Evolutionary conservation across 2,797 vertebrate genomes (phyloP).

Genomic region (Sebastes glaucus): DNA sequence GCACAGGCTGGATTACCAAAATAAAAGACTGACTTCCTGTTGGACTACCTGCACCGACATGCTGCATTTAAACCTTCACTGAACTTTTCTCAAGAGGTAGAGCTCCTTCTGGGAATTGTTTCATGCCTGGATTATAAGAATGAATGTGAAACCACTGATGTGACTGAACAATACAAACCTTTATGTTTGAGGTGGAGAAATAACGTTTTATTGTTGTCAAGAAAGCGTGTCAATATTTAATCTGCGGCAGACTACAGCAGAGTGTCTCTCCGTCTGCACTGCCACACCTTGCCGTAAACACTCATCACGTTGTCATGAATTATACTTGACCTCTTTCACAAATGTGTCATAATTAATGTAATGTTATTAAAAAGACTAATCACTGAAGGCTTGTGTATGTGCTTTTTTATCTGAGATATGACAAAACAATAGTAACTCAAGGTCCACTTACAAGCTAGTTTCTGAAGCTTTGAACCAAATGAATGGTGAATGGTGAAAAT

Average conservation of each 20-base stretch:
- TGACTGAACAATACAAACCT: not conserved
- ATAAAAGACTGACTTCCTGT: not conserved
- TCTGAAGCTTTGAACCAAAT: not conserved
- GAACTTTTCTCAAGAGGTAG: not conserved
- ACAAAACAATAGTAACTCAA: not conserved
- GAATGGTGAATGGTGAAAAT: not conserved
- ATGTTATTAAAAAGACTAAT: slow-evolving; percentile 41
- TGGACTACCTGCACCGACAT: not conserved
- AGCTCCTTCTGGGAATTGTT: not conserved
- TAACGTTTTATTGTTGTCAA: not conserved
- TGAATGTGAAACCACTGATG: slow-evolving; percentile 3
- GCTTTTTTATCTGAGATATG: not conserved
- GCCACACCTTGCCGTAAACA: not conserved
- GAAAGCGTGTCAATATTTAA: not conserved
- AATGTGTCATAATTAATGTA: slow-evolving; percentile 17
- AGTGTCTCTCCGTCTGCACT: not conserved
- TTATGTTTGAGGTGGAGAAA: not conserved
- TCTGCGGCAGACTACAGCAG: not conserved
- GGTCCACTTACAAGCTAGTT: too few species aligned
- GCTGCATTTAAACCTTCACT: not conserved
- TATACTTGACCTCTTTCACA: not conserved
- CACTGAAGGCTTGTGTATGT: not conserved
- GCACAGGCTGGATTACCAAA: not conserved
- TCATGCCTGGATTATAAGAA: not conserved
- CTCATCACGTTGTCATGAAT: not conserved